Conservation (phyloP, 2,888 invertebrate species). For the Stenichneumon culpator region DNA sequence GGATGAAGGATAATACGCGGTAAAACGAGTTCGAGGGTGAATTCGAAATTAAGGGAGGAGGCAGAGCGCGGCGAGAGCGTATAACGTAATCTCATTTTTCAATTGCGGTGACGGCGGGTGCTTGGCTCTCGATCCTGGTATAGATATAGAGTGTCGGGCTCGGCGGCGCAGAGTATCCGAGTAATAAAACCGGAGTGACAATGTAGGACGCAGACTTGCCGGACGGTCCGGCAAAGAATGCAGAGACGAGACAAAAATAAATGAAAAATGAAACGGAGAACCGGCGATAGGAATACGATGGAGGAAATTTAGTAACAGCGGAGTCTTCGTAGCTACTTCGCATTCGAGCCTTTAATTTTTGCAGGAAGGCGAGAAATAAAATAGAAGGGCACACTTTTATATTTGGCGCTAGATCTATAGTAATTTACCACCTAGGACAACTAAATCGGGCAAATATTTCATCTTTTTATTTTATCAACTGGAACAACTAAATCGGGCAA, state of each 20-base stretch:
- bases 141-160: constrained; percentile 36
- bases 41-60: constrained; percentile 80
- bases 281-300: not conserved
- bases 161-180: not conserved
- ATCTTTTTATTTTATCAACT: too few species aligned
- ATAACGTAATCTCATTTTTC: constrained; percentile 82
- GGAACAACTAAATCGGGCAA: too few species aligned
- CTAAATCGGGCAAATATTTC: not conserved
- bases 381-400: not conserved
- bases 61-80: constrained; percentile 23
- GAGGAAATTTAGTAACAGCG: not conserved
- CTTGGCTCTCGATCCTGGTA: constrained; percentile 27
- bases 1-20: constrained; percentile 82
- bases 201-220: constrained; percentile 26
- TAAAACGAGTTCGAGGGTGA: constrained; percentile 83
- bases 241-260: constrained; percentile 1
- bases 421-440: too few species aligned
- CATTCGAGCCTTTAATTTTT: not conserved
- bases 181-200: constrained; percentile 61
- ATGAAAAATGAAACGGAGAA: not conserved
- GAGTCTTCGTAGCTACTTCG: not conserved
- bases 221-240: constrained; percentile 20
- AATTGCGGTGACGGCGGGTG: constrained; percentile 68
- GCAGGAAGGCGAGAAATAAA: not conserved
- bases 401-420: too few species aligned